Evolutionary conservation across 2,888 invertebrate genomes (phyloP).

Genomic region (Andrena camellia): DNA sequence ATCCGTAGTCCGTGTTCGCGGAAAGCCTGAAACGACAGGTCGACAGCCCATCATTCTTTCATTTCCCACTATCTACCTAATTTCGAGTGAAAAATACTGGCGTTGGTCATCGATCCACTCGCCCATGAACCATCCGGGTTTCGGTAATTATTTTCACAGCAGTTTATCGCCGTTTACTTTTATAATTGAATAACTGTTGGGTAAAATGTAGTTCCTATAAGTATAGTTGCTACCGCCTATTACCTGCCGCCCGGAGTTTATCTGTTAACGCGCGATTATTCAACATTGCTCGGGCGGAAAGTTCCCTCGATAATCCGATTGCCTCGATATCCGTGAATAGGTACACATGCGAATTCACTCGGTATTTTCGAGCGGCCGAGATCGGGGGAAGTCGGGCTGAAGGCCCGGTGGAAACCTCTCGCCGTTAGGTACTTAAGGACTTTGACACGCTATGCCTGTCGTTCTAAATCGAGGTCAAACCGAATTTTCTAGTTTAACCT

Average conservation of each 20-base stretch:
- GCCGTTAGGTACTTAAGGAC: slow-evolving; percentile 61
- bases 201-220: not conserved
- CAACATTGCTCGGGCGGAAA: not conserved
- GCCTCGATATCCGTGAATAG: not conserved
- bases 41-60: slow-evolving; percentile 40
- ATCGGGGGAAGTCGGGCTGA: slow-evolving; percentile 36
- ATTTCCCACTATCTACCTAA: not conserved
- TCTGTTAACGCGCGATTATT: not conserved
- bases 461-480: slow-evolving; percentile 84
- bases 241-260: not conserved
- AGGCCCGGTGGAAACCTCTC: slow-evolving; percentile 65
- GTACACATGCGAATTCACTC: slow-evolving; percentile 10
- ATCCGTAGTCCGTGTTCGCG: slow-evolving; percentile 53
- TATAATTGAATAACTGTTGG: slow-evolving; percentile 4
- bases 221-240: not conserved
- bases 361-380: slow-evolving; percentile 36
- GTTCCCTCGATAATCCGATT: not conserved
- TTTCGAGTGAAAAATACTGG: slow-evolving; percentile 3
- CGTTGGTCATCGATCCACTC: slow-evolving; percentile 20
- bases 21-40: slow-evolving; percentile 37
- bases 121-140: slow-evolving; percentile 16
- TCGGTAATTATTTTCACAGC: slow-evolving; percentile 28
- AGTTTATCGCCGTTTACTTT: slow-evolving; percentile 13
- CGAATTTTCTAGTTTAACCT: slow-evolving; percentile 85
- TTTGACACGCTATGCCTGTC: slow-evolving; percentile 62